These are phyloP conservation scores for Eretmochelys imbricata DNA, from an alignment of 2,113 vertebrate genomes.

Conservation along the genomic window DNA sequence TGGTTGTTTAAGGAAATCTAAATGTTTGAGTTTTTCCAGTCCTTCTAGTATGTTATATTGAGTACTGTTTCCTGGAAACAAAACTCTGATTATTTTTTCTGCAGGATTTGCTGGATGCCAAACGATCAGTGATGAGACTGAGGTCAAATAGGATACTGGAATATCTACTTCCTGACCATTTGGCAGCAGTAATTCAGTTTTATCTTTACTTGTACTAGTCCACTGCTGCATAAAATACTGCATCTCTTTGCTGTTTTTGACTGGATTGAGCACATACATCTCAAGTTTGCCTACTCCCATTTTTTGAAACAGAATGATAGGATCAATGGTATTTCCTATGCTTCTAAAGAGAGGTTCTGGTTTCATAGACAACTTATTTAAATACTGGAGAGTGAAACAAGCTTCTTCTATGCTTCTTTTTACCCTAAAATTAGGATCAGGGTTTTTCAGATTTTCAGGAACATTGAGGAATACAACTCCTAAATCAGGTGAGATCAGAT, in stretches of 20 bases:
- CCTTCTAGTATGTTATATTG: conserved; percentile 95
- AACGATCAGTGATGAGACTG: conserved; percentile 94
- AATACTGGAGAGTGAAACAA: conserved; percentile 89
- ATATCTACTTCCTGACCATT: conserved; percentile 93
- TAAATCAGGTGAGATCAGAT: conserved; percentile 96
- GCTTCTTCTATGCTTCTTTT: conserved; percentile 91
- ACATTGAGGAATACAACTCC: conserved; percentile 95
- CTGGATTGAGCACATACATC: conserved; percentile 96
- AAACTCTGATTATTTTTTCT: conserved; percentile 94
- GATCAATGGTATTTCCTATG: conserved; percentile 87
- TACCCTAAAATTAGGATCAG: conserved; percentile 86
- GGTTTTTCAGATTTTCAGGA: conserved; percentile 89
- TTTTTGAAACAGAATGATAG: conserved; percentile 95
- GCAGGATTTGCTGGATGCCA: conserved; percentile 96
- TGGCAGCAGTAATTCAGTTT: conserved; percentile 86
- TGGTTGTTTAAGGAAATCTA: conserved; percentile 94
- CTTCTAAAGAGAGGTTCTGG: conserved; percentile 91
- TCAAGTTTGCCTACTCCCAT: conserved; percentile 97
- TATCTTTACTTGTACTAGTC: conserved; percentile 92
- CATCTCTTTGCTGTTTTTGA: conserved; percentile 94
- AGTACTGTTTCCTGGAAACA: conserved; percentile 95
- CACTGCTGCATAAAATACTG: conserved; percentile 97
- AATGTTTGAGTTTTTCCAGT: conserved; percentile 94
- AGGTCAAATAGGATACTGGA: conserved; percentile 90
- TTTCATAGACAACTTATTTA: conserved; percentile 92